These are phyloP conservation scores for Muscina levida DNA, from an alignment of 2,888 invertebrate species.

Conservation along the genomic window DNA sequence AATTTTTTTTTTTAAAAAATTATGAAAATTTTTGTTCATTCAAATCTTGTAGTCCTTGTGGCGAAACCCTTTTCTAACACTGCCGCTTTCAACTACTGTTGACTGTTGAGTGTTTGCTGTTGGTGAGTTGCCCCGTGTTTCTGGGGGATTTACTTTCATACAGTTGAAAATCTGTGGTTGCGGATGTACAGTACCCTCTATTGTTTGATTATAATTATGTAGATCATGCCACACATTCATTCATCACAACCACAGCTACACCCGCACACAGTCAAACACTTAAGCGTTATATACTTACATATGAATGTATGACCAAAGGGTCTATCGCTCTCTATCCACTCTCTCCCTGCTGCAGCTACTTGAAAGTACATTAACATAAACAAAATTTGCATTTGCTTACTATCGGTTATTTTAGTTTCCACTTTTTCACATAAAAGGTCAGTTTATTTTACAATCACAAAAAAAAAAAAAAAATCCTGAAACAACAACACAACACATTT, in stretches of 20 bases:
- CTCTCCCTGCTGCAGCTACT: background rate
- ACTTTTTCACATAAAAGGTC: conserved; percentile 26
- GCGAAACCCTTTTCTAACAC: too few relatives aligned
- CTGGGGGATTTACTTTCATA: background rate
- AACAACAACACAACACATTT: background rate
- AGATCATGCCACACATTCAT: background rate
- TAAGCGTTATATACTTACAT: too few relatives aligned
- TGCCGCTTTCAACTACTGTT: too few relatives aligned
- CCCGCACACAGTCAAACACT: too few relatives aligned
- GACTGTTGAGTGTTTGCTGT: background rate
- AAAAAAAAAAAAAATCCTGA: too few relatives aligned
- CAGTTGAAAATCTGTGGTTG: conserved; percentile 9
- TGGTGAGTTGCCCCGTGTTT: conserved; percentile 1
- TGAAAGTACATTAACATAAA: conserved; percentile 12
- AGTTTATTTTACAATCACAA: too few relatives aligned
- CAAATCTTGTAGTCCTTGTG: too few relatives aligned
- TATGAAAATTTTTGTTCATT: too few relatives aligned
- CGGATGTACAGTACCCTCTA: conserved; percentile 17
- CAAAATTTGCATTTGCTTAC: background rate
- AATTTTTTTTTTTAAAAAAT: too few relatives aligned
- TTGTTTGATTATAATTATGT: conserved; percentile 34
- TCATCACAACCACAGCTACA: too few relatives aligned
- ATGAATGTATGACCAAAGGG: too few relatives aligned
- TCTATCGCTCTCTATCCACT: too few relatives aligned
- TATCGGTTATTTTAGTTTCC: background rate